These are phyloP conservation scores for Drosophila pegasa DNA, from an alignment of 2,888 invertebrate genomes.

Conservation along the genomic window DNA sequence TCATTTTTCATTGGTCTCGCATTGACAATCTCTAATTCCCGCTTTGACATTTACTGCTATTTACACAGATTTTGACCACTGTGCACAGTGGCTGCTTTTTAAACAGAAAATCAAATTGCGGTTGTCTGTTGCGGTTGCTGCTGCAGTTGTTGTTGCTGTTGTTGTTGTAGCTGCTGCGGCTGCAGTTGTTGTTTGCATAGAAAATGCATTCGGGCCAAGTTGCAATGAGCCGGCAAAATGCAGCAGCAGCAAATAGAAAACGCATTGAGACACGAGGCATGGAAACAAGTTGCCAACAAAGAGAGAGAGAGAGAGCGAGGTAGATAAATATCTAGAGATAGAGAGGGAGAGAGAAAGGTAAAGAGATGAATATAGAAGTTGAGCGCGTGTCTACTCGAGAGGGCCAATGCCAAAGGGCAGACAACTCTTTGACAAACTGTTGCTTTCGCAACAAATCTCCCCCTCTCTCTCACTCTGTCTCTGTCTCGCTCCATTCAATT, in stretches of 20 bases:
- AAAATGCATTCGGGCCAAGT: slow-evolving; percentile 77
- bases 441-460: slow-evolving; percentile 65
- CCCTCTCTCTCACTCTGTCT: slow-evolving; percentile 3
- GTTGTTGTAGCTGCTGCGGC: slow-evolving; percentile 15
- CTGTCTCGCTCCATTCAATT: slow-evolving; percentile 5
- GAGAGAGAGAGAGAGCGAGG: slow-evolving; percentile 8
- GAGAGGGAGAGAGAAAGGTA: neutral
- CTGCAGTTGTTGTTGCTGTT: slow-evolving; percentile 6
- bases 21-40: too few relatives aligned
- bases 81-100: slow-evolving; percentile 36
- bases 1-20: too few relatives aligned
- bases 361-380: slow-evolving; percentile 4
- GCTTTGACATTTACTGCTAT: neutral
- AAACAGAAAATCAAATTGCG: slow-evolving; percentile 53
- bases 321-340: neutral
- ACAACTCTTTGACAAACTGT: slow-evolving; percentile 58
- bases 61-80: slow-evolving; percentile 27
- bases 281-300: slow-evolving; percentile 59
- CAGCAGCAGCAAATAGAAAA: slow-evolving; percentile 67
- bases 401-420: slow-evolving; percentile 60
- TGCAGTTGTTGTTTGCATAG: slow-evolving; percentile 61
- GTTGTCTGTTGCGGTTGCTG: slow-evolving; percentile 41
- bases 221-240: slow-evolving; percentile 79
- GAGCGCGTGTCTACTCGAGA: neutral
- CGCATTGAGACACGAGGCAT: slow-evolving; percentile 34